Conservation (phyloP, 2,797 vertebrate species). For the Tadarida brasiliensis region DNA sequence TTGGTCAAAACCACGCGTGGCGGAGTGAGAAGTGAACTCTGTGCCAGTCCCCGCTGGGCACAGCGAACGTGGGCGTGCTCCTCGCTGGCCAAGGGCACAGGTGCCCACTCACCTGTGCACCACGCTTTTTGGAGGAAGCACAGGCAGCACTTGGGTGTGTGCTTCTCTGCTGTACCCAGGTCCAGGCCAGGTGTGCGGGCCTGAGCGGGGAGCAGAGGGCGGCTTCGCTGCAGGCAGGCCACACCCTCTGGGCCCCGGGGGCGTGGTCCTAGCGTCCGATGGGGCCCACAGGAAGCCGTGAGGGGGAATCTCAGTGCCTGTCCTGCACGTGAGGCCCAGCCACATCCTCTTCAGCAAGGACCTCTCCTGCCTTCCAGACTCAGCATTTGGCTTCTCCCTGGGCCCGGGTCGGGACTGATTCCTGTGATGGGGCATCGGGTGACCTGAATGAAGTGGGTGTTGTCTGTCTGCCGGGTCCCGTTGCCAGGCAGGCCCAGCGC, state of each 20-base stretch:
- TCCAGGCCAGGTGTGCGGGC: fast-evolving
- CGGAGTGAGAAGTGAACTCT: neutral
- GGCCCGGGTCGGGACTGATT: neutral
- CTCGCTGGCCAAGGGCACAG: fast-evolving
- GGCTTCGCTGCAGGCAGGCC: neutral
- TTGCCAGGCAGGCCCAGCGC: neutral
- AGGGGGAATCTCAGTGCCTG: fast-evolving
- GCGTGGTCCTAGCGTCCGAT: too few relatives aligned
- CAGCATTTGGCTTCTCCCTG: too few relatives aligned
- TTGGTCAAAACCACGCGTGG: fast-evolving
- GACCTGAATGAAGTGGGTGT: too few relatives aligned
- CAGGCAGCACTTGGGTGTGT: fast-evolving
- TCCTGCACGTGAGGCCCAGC: neutral
- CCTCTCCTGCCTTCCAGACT: neutral
- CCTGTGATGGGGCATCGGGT: neutral
- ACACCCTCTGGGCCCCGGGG: too few relatives aligned
- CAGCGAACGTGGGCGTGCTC: fast-evolving
- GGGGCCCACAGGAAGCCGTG: too few relatives aligned
- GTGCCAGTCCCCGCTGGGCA: too few relatives aligned
- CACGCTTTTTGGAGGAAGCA: neutral
- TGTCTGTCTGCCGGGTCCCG: neutral
- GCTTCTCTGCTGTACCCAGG: neutral
- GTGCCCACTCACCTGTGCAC: fast-evolving
- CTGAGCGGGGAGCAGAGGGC: too few relatives aligned
- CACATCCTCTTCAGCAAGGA: fast-evolving